These are phyloP conservation scores for Cryptocheilus praepositus DNA, from an alignment of 2,888 invertebrate genomes.

Conservation along the genomic window DNA sequence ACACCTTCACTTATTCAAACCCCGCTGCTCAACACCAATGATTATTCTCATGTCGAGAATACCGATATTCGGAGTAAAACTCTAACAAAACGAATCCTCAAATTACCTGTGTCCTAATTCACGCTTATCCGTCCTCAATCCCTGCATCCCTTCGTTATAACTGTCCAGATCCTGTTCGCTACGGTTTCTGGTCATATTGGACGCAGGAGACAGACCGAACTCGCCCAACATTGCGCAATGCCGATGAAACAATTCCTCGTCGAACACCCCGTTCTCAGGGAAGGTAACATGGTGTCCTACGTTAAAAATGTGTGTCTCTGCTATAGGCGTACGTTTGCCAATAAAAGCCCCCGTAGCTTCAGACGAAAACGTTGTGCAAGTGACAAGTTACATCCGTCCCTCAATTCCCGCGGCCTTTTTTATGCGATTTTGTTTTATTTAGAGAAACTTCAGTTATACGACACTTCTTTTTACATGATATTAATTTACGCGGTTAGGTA, in stretches of 20 bases:
- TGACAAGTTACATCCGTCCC: no score
- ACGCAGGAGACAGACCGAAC: slow-evolving; percentile 23
- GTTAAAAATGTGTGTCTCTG: neutral
- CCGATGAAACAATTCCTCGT: slow-evolving; percentile 44
- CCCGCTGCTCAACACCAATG: no score
- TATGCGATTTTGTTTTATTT: no score
- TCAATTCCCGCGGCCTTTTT: no score
- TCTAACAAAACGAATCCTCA: no score
- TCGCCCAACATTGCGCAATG: slow-evolving; percentile 25
- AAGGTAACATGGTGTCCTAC: slow-evolving; percentile 52
- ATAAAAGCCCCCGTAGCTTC: neutral
- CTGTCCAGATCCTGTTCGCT: slow-evolving; percentile 68
- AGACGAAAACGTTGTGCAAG: neutral
- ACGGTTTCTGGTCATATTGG: slow-evolving; percentile 56
- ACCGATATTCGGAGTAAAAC: no score
- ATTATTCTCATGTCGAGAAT: no score
- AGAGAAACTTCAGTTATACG: no score
- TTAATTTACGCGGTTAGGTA: no score
- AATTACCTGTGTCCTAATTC: slow-evolving; percentile 72
- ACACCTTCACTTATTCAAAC: no score
- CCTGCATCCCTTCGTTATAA: slow-evolving; percentile 63
- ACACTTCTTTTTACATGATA: no score
- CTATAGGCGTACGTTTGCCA: neutral
- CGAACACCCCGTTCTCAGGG: slow-evolving; percentile 30
- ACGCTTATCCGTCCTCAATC: slow-evolving; percentile 65